These are phyloP conservation scores for Macrocentrus cingulum DNA, from an alignment of 1,140 invertebrate species.

Conservation along the genomic window DNA sequence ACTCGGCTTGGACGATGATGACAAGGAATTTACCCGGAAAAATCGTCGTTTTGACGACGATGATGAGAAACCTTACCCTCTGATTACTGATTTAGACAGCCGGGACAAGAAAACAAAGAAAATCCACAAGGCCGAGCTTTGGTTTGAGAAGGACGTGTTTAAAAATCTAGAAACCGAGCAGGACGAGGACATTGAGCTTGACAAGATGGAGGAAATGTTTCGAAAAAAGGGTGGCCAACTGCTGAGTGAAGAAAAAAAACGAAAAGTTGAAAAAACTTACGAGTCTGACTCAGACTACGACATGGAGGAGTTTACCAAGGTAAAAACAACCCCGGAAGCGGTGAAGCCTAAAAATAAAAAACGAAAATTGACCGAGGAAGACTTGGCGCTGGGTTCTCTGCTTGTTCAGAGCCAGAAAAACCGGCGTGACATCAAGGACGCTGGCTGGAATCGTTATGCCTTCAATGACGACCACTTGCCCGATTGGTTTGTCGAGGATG, in stretches of 20 bases:
- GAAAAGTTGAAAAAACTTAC: conserved; percentile 43
- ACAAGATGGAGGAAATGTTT: conserved; percentile 73
- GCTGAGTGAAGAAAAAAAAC: conserved; percentile 52
- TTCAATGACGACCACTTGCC: conserved; percentile 90
- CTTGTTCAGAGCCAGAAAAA: conserved; percentile 83
- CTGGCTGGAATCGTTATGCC: conserved; percentile 86
- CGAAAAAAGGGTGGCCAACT: conserved; percentile 71
- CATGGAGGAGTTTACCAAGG: conserved; percentile 56
- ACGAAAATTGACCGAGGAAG: conserved; percentile 80
- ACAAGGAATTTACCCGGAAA: conserved; percentile 32
- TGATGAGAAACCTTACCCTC: conserved; percentile 67
- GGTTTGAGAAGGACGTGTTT: conserved; percentile 90
- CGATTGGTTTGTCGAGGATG: conserved; percentile 95
- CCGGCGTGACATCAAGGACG: conserved; percentile 83
- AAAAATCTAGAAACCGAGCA: conserved; percentile 78
- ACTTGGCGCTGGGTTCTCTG: conserved; percentile 83
- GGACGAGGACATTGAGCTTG: conserved; percentile 85
- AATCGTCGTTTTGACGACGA: conserved; percentile 50
- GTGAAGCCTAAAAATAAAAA: conserved; percentile 58
- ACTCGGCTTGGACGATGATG: conserved; percentile 63
- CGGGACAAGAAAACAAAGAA: conserved; percentile 72
- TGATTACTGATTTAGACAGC: conserved; percentile 82
- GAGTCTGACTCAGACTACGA: conserved; percentile 66
- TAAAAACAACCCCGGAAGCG: conserved; percentile 41
- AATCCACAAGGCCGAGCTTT: conserved; percentile 77